Percentiles rank a stretch among this genome's conserved stretches.
Conservation (phyloP, 1,140 invertebrate species). For the Lordiphosa collinella region DNA sequence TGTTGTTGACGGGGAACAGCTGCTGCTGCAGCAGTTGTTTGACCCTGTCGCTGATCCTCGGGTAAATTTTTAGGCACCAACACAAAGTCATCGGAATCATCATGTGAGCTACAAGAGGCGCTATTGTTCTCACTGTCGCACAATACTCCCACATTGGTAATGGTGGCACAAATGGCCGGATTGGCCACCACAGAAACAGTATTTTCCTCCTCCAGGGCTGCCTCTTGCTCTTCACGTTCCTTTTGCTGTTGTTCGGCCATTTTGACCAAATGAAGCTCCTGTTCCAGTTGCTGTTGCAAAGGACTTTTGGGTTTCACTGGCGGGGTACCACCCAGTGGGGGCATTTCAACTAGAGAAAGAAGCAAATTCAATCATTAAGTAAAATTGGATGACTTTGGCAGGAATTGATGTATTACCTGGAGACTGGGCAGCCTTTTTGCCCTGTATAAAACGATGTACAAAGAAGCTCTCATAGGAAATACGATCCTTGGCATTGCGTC, state of each 20-base stretch:
- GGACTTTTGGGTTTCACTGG: slow-evolving; percentile 73
- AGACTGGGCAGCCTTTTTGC: slow-evolving; percentile 81
- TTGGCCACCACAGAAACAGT: slow-evolving; percentile 74
- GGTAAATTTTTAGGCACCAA: slow-evolving; percentile 88
- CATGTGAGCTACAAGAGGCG: slow-evolving; percentile 83
- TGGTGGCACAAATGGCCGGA: slow-evolving; percentile 76
- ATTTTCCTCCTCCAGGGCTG: slow-evolving; percentile 62
- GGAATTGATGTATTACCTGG: slow-evolving; percentile 60
- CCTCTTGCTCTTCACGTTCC: slow-evolving; percentile 60
- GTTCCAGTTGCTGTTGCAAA: slow-evolving; percentile 67
- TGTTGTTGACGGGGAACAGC: slow-evolving; percentile 21
- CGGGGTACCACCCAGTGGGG: slow-evolving; percentile 61
- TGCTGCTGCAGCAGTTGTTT: slow-evolving; percentile 13
- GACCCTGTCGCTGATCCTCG: slow-evolving; percentile 73
- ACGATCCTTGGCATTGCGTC: slow-evolving; percentile 95
- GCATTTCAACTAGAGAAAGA: slow-evolving; percentile 61
- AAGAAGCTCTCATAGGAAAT: slow-evolving; percentile 98
- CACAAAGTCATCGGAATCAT: slow-evolving; percentile 90
- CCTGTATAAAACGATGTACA: slow-evolving; percentile 92
- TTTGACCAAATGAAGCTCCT: slow-evolving; percentile 62
- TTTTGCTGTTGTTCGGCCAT: slow-evolving; percentile 59
- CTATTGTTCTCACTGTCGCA: slow-evolving; percentile 80
- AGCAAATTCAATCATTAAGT: neutral
- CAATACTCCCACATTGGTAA: slow-evolving; percentile 74
- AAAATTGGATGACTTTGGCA: too few relatives aligned